Evolutionary conservation across 2,888 invertebrate genomes (phyloP).

Genomic region (Nasonia oneida): DNA sequence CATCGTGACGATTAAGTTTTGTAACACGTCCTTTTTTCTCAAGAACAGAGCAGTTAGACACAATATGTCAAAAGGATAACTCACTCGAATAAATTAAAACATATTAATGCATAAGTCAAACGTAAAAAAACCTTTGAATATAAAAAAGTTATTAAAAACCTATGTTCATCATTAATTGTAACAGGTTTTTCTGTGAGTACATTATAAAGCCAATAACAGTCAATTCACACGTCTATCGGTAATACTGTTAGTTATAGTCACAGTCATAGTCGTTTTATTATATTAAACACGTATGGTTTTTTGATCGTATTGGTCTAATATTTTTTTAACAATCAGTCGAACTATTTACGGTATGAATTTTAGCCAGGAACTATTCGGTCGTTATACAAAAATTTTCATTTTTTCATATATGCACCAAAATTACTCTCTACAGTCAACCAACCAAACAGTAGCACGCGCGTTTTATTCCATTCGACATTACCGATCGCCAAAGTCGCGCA

Average conservation of each 20-base stretch:
- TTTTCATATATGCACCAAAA: background rate
- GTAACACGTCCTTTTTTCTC: slow-evolving; percentile 29
- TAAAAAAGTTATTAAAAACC: slow-evolving; percentile 13
- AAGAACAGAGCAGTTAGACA: slow-evolving; percentile 22
- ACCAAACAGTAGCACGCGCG: background rate
- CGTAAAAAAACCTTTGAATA: background rate
- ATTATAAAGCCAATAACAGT: background rate
- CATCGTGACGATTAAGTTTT: slow-evolving; percentile 17
- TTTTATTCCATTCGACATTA: background rate
- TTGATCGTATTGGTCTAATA: background rate
- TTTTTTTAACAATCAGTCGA: background rate
- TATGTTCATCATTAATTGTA: background rate
- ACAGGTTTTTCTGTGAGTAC: slow-evolving; percentile 4
- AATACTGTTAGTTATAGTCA: background rate
- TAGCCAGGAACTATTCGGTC: background rate
- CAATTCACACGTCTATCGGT: background rate
- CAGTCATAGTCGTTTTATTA: slow-evolving; percentile 6
- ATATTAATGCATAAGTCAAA: slow-evolving; percentile 23
- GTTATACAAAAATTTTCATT: background rate
- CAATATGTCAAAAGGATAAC: slow-evolving; percentile 19
- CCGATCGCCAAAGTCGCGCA: background rate
- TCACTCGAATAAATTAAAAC: slow-evolving; percentile 20
- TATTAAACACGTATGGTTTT: background rate
- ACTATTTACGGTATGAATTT: background rate
- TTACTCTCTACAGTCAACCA: background rate